Evolutionary conservation across 2,113 vertebrate species (phyloP).

Genomic region (Lasiurus cinereus): DNA sequence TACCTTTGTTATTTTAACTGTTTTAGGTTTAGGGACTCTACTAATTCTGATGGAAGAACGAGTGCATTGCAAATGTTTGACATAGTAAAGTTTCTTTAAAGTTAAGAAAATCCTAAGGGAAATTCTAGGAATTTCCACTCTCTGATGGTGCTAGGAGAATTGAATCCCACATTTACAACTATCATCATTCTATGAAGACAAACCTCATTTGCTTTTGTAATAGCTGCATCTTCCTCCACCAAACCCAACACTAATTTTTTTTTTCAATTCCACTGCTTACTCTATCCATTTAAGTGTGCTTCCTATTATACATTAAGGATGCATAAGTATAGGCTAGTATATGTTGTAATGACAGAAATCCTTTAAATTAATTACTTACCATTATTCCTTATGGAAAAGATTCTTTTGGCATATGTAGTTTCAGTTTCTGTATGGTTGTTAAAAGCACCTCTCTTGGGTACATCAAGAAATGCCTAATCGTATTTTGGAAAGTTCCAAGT

Average conservation of each 20-base stretch:
- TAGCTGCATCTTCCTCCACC: neutral
- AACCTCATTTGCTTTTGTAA: neutral
- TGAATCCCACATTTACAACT: neutral
- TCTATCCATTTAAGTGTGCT: neutral
- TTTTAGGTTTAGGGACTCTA: neutral
- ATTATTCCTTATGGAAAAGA: neutral
- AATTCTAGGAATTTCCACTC: neutral
- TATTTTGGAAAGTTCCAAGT: neutral
- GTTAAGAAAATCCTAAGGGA: neutral
- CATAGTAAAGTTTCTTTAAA: neutral
- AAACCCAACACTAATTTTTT: neutral
- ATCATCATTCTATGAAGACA: neutral
- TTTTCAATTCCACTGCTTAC: too few relatives aligned
- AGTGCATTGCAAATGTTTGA: neutral
- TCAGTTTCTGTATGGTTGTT: neutral
- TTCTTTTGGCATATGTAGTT: neutral
- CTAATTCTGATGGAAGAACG: neutral
- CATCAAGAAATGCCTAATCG: neutral
- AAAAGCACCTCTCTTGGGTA: neutral
- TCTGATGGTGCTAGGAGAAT: neutral
- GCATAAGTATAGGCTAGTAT: neutral
- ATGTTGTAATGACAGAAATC: neutral
- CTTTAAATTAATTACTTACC: slow-evolving; percentile 37
- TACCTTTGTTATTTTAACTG: neutral
- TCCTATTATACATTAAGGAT: neutral